phyloP scores from a whole-genome alignment of 2,113 vertebrate species.

The Callaeas wilsoni region DNA sequence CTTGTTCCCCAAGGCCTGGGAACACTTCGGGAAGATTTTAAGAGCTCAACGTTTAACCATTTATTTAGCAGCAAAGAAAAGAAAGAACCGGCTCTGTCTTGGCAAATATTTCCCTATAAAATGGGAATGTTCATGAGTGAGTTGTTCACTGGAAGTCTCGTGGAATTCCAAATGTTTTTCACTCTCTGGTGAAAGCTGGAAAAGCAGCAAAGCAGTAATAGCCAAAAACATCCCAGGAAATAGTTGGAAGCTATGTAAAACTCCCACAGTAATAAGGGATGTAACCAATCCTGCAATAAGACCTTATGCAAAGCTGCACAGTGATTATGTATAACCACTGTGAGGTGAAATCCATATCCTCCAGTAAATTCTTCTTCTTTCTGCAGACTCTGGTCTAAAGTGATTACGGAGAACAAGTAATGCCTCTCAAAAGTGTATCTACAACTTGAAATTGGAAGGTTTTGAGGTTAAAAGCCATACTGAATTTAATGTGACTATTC shows the following conservation, averaged over 20 bases:
- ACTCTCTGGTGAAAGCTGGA: background rate
- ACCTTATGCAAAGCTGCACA: background rate
- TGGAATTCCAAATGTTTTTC: background rate
- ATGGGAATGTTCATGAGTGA: background rate
- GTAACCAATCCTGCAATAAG: background rate
- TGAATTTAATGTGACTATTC: background rate
- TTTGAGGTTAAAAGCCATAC: background rate
- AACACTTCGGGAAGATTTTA: background rate
- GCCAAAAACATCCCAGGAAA: background rate
- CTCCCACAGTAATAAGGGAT: background rate
- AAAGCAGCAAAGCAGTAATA: background rate
- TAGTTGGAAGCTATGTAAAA: background rate
- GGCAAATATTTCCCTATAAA: background rate
- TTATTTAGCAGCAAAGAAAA: background rate
- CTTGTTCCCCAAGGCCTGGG: background rate
- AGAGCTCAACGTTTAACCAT: background rate
- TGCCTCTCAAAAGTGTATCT: background rate
- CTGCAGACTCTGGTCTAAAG: background rate
- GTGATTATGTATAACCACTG: background rate
- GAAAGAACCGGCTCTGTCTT: background rate
- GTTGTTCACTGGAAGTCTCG: rapidly evolving
- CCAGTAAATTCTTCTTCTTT: background rate
- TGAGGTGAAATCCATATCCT: background rate
- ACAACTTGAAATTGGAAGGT: background rate
- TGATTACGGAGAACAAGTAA: background rate